phyloP scores from a whole-genome alignment of 2,888 invertebrate genomes.

The Ormia ochracea region DNA sequence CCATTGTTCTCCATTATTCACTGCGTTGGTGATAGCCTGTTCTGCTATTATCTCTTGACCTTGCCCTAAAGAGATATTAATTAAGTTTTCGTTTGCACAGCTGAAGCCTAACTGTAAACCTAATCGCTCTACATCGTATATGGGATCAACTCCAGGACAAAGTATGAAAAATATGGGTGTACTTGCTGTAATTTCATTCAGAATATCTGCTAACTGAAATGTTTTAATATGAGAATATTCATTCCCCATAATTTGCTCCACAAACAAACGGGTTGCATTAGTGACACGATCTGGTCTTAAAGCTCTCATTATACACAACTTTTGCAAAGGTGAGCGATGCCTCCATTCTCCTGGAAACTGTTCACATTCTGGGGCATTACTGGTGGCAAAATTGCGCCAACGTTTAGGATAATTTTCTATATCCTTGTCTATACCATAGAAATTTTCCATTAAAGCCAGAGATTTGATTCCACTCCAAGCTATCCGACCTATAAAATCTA shows the following conservation, averaged over 20 bases:
- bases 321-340: conserved; percentile 89
- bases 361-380: conserved; percentile 93
- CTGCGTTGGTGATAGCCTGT: conserved; percentile 86
- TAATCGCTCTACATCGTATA: conserved; percentile 85
- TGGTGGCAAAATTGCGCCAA: conserved; percentile 95
- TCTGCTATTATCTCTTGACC: conserved; percentile 96
- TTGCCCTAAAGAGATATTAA: conserved; percentile 95
- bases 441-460: conserved; percentile 87
- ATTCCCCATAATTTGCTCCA: conserved; percentile 91
- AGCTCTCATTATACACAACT: conserved; percentile 93
- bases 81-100: conserved; percentile 87
- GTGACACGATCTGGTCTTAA: conserved; percentile 95
- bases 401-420: conserved; percentile 93
- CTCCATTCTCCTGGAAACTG: conserved; percentile 98
- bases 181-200: conserved; percentile 87
- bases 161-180: conserved; percentile 96
- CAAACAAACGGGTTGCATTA: conserved; percentile 90
- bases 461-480: conserved; percentile 91
- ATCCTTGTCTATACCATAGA: conserved; percentile 91
- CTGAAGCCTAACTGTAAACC: conserved; percentile 89
- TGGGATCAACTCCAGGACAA: conserved; percentile 95
- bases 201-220: conserved; percentile 89
- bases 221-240: conserved; percentile 88
- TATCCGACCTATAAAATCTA: conserved; percentile 87
- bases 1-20: conserved; percentile 87